A percentile compares a stretch with the other conserved stretches of the same genome.
Evolutionary conservation across 1,140 invertebrate species (phyloP).

Genomic region (Geopemphigus sp.): DNA sequence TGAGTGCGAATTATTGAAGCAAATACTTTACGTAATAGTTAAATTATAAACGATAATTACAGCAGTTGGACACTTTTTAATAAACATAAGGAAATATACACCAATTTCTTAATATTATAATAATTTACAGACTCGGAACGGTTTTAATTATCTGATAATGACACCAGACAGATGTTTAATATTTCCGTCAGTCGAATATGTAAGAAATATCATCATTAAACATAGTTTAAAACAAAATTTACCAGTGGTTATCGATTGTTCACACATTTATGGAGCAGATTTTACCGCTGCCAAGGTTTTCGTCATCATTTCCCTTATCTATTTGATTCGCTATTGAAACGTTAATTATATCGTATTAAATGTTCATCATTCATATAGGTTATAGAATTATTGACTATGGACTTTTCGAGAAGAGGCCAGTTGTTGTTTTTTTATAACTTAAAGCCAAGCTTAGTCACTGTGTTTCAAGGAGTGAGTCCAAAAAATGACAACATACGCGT

Average conservation of each 20-base stretch:
- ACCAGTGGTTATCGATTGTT: slow-evolving; percentile 79
- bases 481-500: slow-evolving; percentile 65
- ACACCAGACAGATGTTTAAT: slow-evolving; percentile 81
- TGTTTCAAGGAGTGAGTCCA: slow-evolving; percentile 72
- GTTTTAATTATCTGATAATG: slow-evolving; percentile 73
- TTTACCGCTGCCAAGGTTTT: slow-evolving; percentile 76
- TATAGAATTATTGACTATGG: slow-evolving; percentile 59
- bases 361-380: slow-evolving; percentile 51
- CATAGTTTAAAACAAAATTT: slow-evolving; percentile 66
- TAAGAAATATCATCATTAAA: slow-evolving; percentile 76
- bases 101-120: background rate
- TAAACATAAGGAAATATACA: background rate
- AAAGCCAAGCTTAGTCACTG: slow-evolving; percentile 72
- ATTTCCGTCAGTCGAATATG: slow-evolving; percentile 85
- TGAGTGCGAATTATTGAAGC: background rate
- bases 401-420: slow-evolving; percentile 70
- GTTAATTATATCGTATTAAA: background rate
- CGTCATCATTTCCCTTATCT: slow-evolving; percentile 53
- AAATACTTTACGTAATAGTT: background rate
- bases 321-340: too few species aligned
- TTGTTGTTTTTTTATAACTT: slow-evolving; percentile 76
- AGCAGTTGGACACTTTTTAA: too few species aligned
- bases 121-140: slow-evolving; percentile 54
- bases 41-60: too few species aligned
- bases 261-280: slow-evolving; percentile 78